Conservation (phyloP, 2,888 invertebrate genomes). For the Andrena minutula region DNA sequence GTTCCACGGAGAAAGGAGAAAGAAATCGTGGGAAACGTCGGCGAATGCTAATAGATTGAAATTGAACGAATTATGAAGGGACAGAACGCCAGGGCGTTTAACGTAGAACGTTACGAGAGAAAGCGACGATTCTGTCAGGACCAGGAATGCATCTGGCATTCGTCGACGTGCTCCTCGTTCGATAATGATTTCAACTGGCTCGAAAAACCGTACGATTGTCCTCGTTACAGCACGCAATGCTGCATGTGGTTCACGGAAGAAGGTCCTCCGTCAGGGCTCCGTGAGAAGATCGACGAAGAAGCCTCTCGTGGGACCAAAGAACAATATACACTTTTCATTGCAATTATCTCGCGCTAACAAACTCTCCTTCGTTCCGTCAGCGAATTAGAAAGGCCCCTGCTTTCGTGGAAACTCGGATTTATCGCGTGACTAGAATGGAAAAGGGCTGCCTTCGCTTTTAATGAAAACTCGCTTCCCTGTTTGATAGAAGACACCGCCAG, state of each 20-base stretch:
- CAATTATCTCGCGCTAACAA: conserved; percentile 78
- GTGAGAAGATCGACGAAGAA: conserved; percentile 74
- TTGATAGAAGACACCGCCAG: neutral
- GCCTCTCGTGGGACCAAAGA: conserved; percentile 77
- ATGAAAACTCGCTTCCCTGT: conserved; percentile 21
- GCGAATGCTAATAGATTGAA: conserved; percentile 12
- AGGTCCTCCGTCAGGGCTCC: conserved; percentile 72
- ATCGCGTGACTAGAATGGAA: conserved; percentile 21
- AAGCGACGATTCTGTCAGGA: conserved; percentile 14
- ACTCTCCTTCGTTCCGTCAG: conserved; percentile 67
- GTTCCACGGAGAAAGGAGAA: conserved; percentile 16
- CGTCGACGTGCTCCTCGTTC: neutral
- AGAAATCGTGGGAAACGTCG: conserved; percentile 35
- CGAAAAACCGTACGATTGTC: conserved; percentile 18
- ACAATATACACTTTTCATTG: conserved; percentile 82
- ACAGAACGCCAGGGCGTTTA: neutral
- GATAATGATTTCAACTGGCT: conserved; percentile 7
- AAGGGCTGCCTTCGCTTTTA: conserved; percentile 48
- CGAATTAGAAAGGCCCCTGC: conserved; percentile 75
- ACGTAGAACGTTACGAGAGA: neutral
- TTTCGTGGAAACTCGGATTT: conserved; percentile 70
- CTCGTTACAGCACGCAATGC: conserved; percentile 34
- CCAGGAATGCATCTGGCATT: neutral
- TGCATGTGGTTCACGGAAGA: conserved; percentile 71
- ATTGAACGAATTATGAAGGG: conserved; percentile 6